Evolutionary conservation across 2,113 vertebrate genomes (phyloP).

Genomic region (Thunnus thynnus): DNA sequence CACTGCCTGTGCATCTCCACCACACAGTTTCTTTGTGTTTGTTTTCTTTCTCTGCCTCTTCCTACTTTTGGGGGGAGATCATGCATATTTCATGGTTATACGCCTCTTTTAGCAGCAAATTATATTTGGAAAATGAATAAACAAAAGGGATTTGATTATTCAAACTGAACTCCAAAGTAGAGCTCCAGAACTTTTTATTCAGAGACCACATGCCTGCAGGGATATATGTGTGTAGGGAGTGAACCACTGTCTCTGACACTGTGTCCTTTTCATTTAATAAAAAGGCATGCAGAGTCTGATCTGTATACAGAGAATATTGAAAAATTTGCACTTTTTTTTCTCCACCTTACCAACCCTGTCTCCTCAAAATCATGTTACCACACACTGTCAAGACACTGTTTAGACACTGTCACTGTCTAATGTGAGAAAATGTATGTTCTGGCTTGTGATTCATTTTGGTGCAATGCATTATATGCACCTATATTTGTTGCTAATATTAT

Average conservation of each 20-base stretch:
- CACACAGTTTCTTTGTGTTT: not conserved
- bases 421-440: too few species aligned
- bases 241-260: not conserved
- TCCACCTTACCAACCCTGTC: not conserved
- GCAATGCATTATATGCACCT: too few species aligned
- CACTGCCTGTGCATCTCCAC: not conserved
- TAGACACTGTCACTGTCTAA: too few species aligned
- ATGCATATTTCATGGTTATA: slow-evolving; percentile 60
- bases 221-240: not conserved
- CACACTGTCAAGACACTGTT: too few species aligned
- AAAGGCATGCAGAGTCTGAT: not conserved
- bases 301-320: not conserved
- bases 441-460: not conserved
- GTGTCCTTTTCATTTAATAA: slow-evolving; percentile 23
- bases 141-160: slow-evolving; percentile 50
- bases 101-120: slow-evolving; percentile 38
- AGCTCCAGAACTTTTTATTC: slow-evolving; percentile 14
- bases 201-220: slow-evolving; percentile 8
- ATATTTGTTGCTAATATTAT: too few species aligned
- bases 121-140: slow-evolving; percentile 58
- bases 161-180: slow-evolving; percentile 19
- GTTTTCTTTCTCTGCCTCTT: slow-evolving; percentile 15
- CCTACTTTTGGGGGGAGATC: slow-evolving; percentile 3
- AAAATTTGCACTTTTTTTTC: not conserved
- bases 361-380: too few species aligned